Base-by-base conservation (phyloP, 2,888 invertebrate genomes). In the Liodrosophila aerea region DNA sequence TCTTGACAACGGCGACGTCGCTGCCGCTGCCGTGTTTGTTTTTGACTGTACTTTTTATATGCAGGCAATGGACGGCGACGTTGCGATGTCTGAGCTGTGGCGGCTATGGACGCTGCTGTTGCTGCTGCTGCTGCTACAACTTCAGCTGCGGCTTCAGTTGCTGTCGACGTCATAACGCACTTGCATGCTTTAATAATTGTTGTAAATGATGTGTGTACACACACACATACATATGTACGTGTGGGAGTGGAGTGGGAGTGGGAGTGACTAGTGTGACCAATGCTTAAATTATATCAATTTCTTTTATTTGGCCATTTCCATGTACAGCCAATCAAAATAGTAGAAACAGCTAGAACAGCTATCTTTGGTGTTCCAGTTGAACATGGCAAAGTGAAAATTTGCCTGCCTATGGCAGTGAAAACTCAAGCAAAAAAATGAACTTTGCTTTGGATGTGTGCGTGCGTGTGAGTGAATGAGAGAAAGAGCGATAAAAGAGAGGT, bases 41-140 rank as follows among this genome's bases (percentile, higher is more conserved):
- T 85, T 81, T 47, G 81, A 81, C 81, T 81, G 81, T 81, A 81
- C 81, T 81, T 81, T 80, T 76, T 77, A 76, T 64, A 76, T 75
- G 73, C 82, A 74, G 61, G 69, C 40, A 50, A 50, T 29, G 31
- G 51, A 71, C 68, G 22, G 69, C 54, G 61, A 67, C 63, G 64
- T 57, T 44, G 18, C 58, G 57, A 13, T 13, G 40, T 27, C n/a
- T n/a, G n/a, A n/a, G n/a, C n/a, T n/a, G n/a, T n/a, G n/a, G n/a
- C n/a, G n/a, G n/a, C n/a, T n/a, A n/a, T n/a, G n/a, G n/a, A 9
- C 22, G 40, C 7, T 18, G 40, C 54, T 52, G 46, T 16, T 34
- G 41, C 22, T 16, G 49, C 49, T 41, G 71, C 31, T 41, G 50
- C 39, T 44, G 46, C 52, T 29, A 13, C 49, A 33, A 22, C 22